Evolutionary conservation across 2,113 vertebrate species (phyloP).

Genomic region (Neolamprologus caudopunctatus): DNA sequence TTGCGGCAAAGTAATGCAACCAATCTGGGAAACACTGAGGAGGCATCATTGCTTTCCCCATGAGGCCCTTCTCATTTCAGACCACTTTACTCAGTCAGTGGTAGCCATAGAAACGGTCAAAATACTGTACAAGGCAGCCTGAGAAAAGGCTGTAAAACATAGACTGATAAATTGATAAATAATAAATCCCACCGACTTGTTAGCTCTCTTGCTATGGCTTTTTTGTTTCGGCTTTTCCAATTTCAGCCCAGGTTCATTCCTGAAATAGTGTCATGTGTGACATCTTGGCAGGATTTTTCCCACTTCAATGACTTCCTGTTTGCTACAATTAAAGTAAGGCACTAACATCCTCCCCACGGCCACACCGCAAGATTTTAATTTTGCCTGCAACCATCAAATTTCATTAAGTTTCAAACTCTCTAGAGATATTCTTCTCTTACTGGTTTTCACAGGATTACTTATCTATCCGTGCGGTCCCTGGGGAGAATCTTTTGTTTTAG

Average conservation of each 20-base stretch:
- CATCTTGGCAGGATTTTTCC: background rate
- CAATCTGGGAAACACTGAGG: background rate
- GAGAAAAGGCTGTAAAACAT: conserved; percentile 13
- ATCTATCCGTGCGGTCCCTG: conserved; percentile 22
- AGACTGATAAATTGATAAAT: background rate
- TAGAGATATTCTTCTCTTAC: background rate
- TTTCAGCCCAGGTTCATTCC: background rate
- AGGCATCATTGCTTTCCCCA: background rate
- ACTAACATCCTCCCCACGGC: background rate
- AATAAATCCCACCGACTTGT: background rate
- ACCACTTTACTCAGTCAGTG: background rate
- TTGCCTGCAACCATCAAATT: background rate
- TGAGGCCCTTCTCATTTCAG: conserved; percentile 11
- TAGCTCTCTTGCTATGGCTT: background rate
- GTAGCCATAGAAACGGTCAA: conserved; percentile 47
- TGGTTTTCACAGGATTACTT: conserved; percentile 6
- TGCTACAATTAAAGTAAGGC: background rate
- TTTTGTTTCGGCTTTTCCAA: background rate
- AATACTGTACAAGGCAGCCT: conserved; percentile 16
- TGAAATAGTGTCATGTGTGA: background rate
- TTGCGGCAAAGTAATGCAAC: background rate
- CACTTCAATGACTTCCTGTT: background rate
- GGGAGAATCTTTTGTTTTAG: conserved; percentile 10
- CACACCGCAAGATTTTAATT: background rate
- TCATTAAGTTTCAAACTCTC: background rate